phyloP scores from a whole-genome alignment of 1,140 invertebrate species.

The Condylostylus longicornis region DNA sequence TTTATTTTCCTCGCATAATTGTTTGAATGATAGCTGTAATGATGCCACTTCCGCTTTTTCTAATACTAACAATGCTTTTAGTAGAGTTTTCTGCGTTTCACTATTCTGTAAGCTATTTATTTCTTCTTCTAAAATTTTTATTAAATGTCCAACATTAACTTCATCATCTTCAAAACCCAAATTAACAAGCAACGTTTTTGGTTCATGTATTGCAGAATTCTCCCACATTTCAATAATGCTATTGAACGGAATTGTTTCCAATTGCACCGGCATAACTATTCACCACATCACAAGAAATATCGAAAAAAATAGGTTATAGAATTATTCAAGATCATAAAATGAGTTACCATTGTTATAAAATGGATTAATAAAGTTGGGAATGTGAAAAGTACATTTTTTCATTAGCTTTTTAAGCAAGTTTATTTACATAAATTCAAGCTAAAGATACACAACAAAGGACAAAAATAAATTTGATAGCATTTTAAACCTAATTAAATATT shows the following conservation, averaged over 20 bases:
- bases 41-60: constrained; percentile 44
- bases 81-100: constrained; percentile 18
- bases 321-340: no score
- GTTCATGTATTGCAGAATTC: constrained; percentile 45
- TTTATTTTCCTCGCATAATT: constrained; percentile 51
- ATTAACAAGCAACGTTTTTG: constrained; percentile 45
- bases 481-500: no score
- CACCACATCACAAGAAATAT: no score
- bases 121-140: constrained; percentile 60
- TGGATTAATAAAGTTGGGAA: no score
- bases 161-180: constrained; percentile 49
- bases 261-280: constrained; percentile 21
- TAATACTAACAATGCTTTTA: constrained; percentile 39
- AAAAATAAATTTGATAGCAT: no score
- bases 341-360: no score
- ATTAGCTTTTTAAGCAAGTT: no score
- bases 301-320: no score
- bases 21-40: constrained; percentile 44
- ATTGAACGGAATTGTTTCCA: constrained; percentile 32
- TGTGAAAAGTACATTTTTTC: no score
- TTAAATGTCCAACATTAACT: constrained; percentile 51
- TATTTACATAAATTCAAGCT: no score
- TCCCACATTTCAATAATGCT: constrained; percentile 58
- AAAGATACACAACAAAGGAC: no score
- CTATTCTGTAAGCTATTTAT: constrained; percentile 18